A percentile compares a stretch with the other conserved stretches of the same genome.
Conservation (phyloP, 2,888 invertebrate species). For the Xestia c-nigrum region DNA sequence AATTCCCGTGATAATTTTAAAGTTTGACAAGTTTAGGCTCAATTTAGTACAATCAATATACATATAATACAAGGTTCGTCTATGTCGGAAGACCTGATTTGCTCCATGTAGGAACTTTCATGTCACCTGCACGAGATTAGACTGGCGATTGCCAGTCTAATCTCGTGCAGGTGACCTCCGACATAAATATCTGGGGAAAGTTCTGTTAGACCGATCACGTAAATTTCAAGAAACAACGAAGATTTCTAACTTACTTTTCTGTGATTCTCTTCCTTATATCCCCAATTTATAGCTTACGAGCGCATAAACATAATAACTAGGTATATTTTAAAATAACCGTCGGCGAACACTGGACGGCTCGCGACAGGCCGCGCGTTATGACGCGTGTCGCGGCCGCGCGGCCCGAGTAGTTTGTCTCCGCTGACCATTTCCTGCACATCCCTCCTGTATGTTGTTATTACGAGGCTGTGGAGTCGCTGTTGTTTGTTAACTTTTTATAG, state of each 20-base stretch:
- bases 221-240: neutral
- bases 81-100: neutral
- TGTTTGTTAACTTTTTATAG: neutral
- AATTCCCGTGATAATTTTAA: neutral
- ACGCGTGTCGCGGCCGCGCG: slow-evolving; percentile 83
- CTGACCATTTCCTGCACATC: slow-evolving; percentile 87
- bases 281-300: neutral
- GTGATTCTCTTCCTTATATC: neutral
- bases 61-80: neutral
- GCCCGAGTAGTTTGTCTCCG: slow-evolving; percentile 85
- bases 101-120: neutral
- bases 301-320: slow-evolving; percentile 34
- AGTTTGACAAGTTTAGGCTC: neutral
- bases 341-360: slow-evolving; percentile 48
- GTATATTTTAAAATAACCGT: slow-evolving; percentile 59
- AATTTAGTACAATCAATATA: neutral
- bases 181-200: neutral
- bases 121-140: neutral
- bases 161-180: no score
- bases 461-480: slow-evolving; percentile 59
- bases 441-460: slow-evolving; percentile 70
- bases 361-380: slow-evolving; percentile 81
- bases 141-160: no score
- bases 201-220: neutral
- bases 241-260: neutral